Evolutionary conservation across 2,888 invertebrate genomes (phyloP), one percentile per base, ranked within the genome.

Genomic region (Helicoverpa assulta): DNA sequence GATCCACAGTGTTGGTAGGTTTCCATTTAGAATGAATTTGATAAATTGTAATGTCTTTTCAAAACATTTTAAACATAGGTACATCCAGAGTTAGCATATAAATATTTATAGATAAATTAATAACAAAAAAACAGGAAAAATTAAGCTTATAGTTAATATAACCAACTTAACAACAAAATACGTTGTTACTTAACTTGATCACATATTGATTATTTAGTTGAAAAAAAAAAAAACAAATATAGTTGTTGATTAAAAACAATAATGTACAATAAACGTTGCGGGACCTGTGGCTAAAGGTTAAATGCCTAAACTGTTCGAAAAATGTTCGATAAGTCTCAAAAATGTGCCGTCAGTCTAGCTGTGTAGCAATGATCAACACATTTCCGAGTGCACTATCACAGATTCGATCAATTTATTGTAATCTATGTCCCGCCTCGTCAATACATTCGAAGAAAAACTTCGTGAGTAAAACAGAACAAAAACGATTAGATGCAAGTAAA

Each of bases 91-190:
- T 12, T 33, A 18, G 0, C n/a, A n/a, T 8, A 21, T 10, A 33
- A 76, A 40, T 57, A 57, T 40, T 52, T 40, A 33, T 19, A 26
- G 52, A 66, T 33, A 29, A 53, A 18, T 63, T 40, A 66, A 43
- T 43, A 73, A 60, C 52, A 7, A 56, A 52, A 52, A 78, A 65
- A 55, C 1, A 33, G 12, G 21, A 19, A 29, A 3, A 59, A 56
- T 52, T 72, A 65, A 65, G 3, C 2, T 53, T 47, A 47, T 26
- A 43, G 18, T 33, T 33, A 37, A 43, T 26, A 50, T 52, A 54
- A 52, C 29, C 55, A 57, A 75, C 43, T 18, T 57, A 67, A 66
- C 47, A 74, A 75, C 10, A 62, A 73, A 73, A 74, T 50, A 55
- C 66, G 51, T 63, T 40, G 18, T 54, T 70, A 53, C 19, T 55